phyloP scores from a whole-genome alignment of 2,113 vertebrate genomes.

The Tragelaphus scriptus region DNA sequence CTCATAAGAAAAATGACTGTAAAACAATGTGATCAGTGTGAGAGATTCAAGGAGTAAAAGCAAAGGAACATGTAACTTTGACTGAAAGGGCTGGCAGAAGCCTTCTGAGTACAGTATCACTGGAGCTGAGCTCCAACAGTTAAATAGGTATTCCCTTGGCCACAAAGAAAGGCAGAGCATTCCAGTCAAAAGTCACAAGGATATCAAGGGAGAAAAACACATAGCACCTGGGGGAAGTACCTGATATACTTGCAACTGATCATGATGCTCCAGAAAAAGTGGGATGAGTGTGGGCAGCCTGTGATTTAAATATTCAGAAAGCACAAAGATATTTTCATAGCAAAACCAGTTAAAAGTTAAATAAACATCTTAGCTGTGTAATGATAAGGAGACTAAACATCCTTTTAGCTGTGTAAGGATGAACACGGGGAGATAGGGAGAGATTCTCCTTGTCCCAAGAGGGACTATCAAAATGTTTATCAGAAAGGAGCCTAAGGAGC shows the following conservation, averaged over 20 bases:
- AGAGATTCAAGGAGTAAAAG: not conserved
- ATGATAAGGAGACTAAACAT: conserved; percentile 3
- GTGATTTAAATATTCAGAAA: not conserved
- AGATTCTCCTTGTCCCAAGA: not conserved
- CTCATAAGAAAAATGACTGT: not conserved
- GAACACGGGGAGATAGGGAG: not conserved
- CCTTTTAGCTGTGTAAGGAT: not conserved
- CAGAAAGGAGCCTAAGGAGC: not conserved
- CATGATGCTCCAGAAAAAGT: not conserved
- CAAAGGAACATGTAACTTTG: not conserved
- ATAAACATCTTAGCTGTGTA: conserved; percentile 1
- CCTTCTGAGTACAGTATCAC: not conserved
- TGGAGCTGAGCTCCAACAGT: not conserved
- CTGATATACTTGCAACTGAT: not conserved
- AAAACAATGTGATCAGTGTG: not conserved
- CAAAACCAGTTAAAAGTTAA: conserved; percentile 6
- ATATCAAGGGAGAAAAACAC: not conserved
- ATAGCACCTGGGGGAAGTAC: not conserved
- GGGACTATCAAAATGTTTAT: not conserved
- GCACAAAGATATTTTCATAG: not conserved
- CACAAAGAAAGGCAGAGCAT: not conserved
- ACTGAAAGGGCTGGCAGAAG: not conserved
- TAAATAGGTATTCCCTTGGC: not conserved
- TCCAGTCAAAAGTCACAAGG: not conserved
- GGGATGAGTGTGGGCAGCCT: not conserved